Evolutionary conservation across 2,888 invertebrate genomes (phyloP).

Genomic region (Oeneis ivallda): DNA sequence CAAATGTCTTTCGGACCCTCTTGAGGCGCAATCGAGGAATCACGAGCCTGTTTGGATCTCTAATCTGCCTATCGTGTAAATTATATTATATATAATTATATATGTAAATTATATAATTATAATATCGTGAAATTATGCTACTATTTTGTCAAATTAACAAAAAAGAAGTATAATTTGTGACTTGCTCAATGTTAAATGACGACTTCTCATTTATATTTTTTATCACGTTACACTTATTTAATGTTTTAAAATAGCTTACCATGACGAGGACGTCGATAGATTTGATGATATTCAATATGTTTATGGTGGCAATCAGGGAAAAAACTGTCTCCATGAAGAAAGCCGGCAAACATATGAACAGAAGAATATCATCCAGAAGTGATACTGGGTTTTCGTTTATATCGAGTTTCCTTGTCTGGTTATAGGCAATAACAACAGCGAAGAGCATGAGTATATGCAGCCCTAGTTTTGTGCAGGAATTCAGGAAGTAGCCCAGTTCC

Average conservation of each 20-base stretch:
- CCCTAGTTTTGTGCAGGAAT: slow-evolving; percentile 75
- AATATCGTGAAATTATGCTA: not conserved
- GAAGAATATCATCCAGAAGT: slow-evolving; percentile 85
- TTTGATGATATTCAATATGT: slow-evolving; percentile 73
- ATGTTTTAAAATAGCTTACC: slow-evolving; percentile 59
- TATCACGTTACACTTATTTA: no score
- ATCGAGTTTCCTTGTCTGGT: slow-evolving; percentile 84
- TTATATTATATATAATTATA: no score
- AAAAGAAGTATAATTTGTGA: not conserved
- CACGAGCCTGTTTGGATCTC: no score
- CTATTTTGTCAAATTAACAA: not conserved
- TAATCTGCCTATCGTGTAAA: no score
- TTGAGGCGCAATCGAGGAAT: no score
- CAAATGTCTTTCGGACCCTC: no score
- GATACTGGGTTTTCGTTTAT: slow-evolving; percentile 84
- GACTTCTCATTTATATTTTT: no score
- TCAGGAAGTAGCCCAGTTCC: slow-evolving; percentile 74
- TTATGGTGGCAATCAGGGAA: slow-evolving; percentile 85
- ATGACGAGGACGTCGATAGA: slow-evolving; percentile 79
- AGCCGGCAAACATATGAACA: slow-evolving; percentile 87
- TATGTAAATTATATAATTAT: no score
- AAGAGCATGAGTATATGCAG: slow-evolving; percentile 82
- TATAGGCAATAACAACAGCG: slow-evolving; percentile 82
- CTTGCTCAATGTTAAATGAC: no score
- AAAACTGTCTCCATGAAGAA: slow-evolving; percentile 87